Base-by-base conservation (phyloP, 2,113 vertebrate species). In the Suricata suricatta region DNA sequence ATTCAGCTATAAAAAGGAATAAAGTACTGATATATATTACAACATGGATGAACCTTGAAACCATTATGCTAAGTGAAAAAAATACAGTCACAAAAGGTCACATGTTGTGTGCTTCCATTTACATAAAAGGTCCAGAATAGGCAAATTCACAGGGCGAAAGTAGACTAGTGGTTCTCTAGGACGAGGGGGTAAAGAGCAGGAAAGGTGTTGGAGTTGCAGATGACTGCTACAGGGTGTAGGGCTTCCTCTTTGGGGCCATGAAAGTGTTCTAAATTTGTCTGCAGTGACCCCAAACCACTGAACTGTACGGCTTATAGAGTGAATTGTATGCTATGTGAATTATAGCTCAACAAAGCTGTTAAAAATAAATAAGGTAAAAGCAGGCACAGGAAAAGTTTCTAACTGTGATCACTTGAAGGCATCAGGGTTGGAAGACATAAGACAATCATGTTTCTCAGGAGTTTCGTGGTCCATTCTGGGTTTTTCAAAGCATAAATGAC, bases 401-500 rank as follows among this genome's bases (percentile, higher is more conserved):
- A 88, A 87, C 21, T 29, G 17, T 72, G 23, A 50, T 23, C 50
- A 17, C 0, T 76, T 76, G 57, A 74, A 63, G 38, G 14, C 15
- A n/a, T 52, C 84, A 88, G 21, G 12, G 6, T 14, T 79, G 25
- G 54, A 93, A 94, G n/a, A 44, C 17, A 6, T 74, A 63, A 89
- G 50, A 86, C 14, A 90, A 31, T 29, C 60, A 1, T 13, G 23
- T 25, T 64, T 44, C 31, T 31, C 3, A 38, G 7, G 35, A 66
- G 9, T 38, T 83, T 38, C 57, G 2, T 60, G 57, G 57, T 23
- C 57, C 23, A 21, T 21, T 60, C 57, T 60, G 57, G 57, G 15
- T 52, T 76, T 96, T 93, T 47, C 15, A 82, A 66, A 89, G 79
- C 16, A 81, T 41, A 97, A 82, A 81, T 94, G 72, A 95, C 76